Evolutionary conservation across 2,113 vertebrate species (phyloP).

Genomic region (Cinclus cinclus): DNA sequence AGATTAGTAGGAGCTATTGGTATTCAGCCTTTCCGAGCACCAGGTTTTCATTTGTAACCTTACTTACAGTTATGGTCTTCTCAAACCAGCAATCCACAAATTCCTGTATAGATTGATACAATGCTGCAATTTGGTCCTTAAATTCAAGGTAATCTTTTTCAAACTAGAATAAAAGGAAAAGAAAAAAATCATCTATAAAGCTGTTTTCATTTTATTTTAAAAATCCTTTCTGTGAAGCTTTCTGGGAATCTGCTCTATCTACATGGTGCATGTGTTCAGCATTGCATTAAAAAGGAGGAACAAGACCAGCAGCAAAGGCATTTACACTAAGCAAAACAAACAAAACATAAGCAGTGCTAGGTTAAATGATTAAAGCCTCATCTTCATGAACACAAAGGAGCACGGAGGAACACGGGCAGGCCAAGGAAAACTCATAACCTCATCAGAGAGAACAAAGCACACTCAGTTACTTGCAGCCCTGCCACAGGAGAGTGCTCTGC

Average conservation of each 20-base stretch:
- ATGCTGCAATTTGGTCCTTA: conserved; percentile 73
- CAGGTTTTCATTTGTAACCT: neutral
- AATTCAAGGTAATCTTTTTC: conserved; percentile 84
- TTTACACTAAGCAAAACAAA: neutral
- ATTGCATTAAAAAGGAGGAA: neutral
- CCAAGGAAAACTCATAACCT: neutral
- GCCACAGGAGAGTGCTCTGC: neutral
- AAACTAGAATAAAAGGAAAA: conserved; percentile 71
- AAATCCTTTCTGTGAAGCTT: neutral
- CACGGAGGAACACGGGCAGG: neutral
- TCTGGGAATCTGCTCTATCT: neutral
- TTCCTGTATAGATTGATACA: conserved; percentile 76
- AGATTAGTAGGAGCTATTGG: neutral
- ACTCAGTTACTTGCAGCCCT: neutral
- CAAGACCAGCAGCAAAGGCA: neutral
- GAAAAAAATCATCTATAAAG: neutral
- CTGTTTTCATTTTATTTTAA: neutral
- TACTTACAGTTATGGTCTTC: conserved; percentile 75
- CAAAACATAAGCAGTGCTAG: neutral
- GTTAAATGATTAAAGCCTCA: neutral
- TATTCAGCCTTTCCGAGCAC: neutral
- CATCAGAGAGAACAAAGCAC: neutral
- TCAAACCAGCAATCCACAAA: conserved; percentile 80
- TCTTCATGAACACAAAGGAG: neutral
- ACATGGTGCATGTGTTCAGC: neutral